Evolutionary conservation across 2,888 invertebrate genomes (phyloP), one percentile per base, ranked within the genome.

Genomic region (Campoplex capitator): DNA sequence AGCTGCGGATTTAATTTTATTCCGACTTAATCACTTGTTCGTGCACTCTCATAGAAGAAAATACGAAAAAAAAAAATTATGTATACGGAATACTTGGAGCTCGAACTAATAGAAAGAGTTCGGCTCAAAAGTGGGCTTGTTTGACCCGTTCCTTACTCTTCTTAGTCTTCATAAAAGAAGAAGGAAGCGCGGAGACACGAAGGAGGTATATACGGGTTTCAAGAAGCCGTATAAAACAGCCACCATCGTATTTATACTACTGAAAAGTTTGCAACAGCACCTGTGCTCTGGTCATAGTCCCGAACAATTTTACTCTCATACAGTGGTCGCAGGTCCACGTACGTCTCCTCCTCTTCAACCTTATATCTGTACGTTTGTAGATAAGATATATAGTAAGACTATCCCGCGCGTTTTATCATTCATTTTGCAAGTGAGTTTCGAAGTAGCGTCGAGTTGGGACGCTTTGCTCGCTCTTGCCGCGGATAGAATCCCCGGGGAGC

Each of bases 391-490:
- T 58, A 58, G 58, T 28, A 58, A 8, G 58, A 58, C 28, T 58
- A 11, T 11, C 54, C 13, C 38, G 58, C 48, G 48, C 73, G 74
- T 85, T 85, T 82, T 82, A 78, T 78, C 74, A 85, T 85, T 82
- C 82, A 75, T 85, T 85, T 85, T 85, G 74, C 58, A 82, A 78
- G 77, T 73, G 81, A 85, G 85, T 85, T 82, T 78, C 68, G 70
- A 74, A 73, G 78, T 67, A 65, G 67, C 56, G 42, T 54, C n/a
- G 78, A 85, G 85, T 74, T 74, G 68, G 68, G 74, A 32, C 62
- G 62, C 38, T 76, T 82, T 74, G 82, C 82, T 68, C 78, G 78
- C 58, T 78, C 58, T 68, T 51, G 51, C 68, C n/a, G 68, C 38
- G 48, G 77, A 38, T 75, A 35, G 35, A 85, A 70, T 70, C 82